phyloP scores from a whole-genome alignment of 2,888 invertebrate genomes.

The Salticus scenicus region DNA sequence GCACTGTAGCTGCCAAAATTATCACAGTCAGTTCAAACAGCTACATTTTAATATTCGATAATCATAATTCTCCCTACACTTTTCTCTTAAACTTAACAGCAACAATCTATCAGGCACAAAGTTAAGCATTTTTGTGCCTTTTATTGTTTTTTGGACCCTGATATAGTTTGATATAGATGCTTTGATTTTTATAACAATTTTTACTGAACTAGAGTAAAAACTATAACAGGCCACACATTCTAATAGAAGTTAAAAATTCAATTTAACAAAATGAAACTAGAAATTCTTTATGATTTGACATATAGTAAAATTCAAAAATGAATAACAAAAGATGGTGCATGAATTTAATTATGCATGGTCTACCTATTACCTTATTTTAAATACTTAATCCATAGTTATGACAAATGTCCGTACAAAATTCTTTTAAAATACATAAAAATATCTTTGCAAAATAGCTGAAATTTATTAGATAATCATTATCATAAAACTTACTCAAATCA shows the following conservation, averaged over 20 bases:
- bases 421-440: not conserved
- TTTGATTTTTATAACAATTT: not conserved
- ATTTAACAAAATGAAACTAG: not conserved
- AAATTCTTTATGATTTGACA: not conserved
- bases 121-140: conserved; percentile 41
- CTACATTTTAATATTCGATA: conserved; percentile 51
- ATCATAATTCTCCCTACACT: not conserved
- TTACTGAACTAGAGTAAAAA: conserved; percentile 27
- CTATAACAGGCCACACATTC: conserved; percentile 19
- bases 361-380: too few relatives aligned
- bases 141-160: conserved; percentile 56
- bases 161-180: conserved; percentile 46
- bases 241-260: not conserved
- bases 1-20: conserved; percentile 64
- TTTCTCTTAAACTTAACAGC: conserved; percentile 54
- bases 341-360: too few relatives aligned
- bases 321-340: not conserved
- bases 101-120: conserved; percentile 50
- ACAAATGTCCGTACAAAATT: not conserved
- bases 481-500: not conserved
- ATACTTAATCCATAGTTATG: not conserved
- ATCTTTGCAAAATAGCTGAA: not conserved
- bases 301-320: too few relatives aligned
- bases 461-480: not conserved
- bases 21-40: conserved; percentile 67